Percentiles rank a stretch among this genome's conserved stretches.
These are phyloP conservation scores for Ctenicera cuprea DNA, from an alignment of 2,888 invertebrate genomes.

Conservation along the genomic window DNA sequence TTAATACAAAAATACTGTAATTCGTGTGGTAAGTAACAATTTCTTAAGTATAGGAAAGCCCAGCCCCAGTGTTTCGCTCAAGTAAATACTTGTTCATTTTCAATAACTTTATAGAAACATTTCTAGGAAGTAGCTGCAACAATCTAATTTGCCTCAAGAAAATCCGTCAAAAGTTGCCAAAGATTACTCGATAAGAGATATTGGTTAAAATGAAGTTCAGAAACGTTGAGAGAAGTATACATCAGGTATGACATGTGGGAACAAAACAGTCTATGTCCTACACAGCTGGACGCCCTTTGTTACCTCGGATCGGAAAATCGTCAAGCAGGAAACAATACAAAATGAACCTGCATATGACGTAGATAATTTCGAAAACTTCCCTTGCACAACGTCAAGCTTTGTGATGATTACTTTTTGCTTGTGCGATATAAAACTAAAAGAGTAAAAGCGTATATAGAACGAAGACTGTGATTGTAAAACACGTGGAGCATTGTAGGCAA, in stretches of 20 bases:
- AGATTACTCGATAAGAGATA: neutral
- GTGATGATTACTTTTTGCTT: slow-evolving; percentile 50
- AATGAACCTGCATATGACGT: slow-evolving; percentile 47
- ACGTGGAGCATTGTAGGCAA: slow-evolving; percentile 67
- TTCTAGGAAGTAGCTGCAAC: too few relatives aligned
- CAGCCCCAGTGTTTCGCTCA: too few relatives aligned
- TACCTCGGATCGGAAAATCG: slow-evolving; percentile 48
- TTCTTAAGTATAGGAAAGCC: too few relatives aligned
- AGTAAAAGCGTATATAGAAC: slow-evolving; percentile 38
- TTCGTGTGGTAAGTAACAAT: too few relatives aligned
- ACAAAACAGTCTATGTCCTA: slow-evolving; percentile 45
- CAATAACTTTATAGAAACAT: too few relatives aligned
- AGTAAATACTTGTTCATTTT: too few relatives aligned
- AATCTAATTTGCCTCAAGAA: neutral
- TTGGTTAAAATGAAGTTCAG: slow-evolving; percentile 29
- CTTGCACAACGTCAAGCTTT: slow-evolving; percentile 40
- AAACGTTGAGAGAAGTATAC: slow-evolving; percentile 31
- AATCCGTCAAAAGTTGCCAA: neutral
- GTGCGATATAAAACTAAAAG: slow-evolving; percentile 48
- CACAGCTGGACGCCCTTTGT: slow-evolving; percentile 50
- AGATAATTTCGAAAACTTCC: slow-evolving; percentile 49
- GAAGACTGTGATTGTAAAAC: slow-evolving; percentile 65
- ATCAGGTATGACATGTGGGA: slow-evolving; percentile 43
- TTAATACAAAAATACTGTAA: too few relatives aligned
- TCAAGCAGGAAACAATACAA: slow-evolving; percentile 45